A percentile compares a stretch with the other conserved stretches of the same genome.
phyloP scores from a whole-genome alignment of 1,140 invertebrate species.

The Drosophila punjabiensis region DNA sequence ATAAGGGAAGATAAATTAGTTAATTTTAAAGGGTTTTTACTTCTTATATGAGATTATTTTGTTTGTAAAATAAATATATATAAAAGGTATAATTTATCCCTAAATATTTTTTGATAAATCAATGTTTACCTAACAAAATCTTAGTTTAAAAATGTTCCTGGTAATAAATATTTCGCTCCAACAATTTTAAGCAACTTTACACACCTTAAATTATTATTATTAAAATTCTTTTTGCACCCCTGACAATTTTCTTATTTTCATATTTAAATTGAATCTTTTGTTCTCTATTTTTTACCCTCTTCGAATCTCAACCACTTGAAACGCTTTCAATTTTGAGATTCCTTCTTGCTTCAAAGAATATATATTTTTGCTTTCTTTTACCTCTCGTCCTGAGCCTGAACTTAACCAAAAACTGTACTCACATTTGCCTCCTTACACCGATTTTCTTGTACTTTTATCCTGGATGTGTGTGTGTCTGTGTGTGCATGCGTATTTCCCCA shows the following conservation, averaged over 20 bases:
- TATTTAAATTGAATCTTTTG: slow-evolving; percentile 17
- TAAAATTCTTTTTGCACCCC: background rate
- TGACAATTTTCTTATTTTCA: slow-evolving; percentile 3
- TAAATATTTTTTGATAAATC: background rate
- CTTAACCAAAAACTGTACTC: slow-evolving; percentile 54
- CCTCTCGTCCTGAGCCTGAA: slow-evolving; percentile 2
- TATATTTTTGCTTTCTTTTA: slow-evolving; percentile 2
- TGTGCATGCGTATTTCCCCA: slow-evolving; percentile 13
- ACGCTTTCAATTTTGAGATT: slow-evolving; percentile 29
- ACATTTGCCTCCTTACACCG: slow-evolving; percentile 22
- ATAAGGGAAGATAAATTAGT: background rate
- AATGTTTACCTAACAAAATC: background rate
- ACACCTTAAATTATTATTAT: background rate
- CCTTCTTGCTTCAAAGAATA: slow-evolving; percentile 6
- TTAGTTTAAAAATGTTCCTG: background rate
- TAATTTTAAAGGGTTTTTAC: background rate
- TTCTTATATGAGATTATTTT: background rate
- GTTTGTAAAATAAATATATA: background rate
- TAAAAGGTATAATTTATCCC: background rate
- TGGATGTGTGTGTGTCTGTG: background rate
- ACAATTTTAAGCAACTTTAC: background rate
- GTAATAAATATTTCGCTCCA: background rate
- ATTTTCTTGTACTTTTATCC: slow-evolving; percentile 26
- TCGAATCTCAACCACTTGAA: slow-evolving; percentile 5
- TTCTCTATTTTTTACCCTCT: slow-evolving; percentile 4